Percentiles rank a stretch among this genome's conserved stretches.
Conservation (phyloP, 2,797 vertebrate species). For the Pyrrhura leucotis region DNA sequence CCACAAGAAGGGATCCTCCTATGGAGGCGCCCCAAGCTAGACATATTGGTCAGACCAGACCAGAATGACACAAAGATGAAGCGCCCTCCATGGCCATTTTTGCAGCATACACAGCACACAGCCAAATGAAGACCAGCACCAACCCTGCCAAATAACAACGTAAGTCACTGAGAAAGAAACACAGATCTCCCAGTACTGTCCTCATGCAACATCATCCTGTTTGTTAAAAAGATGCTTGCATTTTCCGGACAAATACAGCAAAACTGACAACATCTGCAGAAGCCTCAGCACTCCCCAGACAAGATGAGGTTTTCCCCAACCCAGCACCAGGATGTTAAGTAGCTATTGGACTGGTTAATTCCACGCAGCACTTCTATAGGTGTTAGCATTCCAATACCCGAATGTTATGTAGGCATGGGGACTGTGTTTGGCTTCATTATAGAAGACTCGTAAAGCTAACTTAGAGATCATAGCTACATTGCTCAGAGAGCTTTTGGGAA, state of each 20-base stretch:
- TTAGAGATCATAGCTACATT: neutral
- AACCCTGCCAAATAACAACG: rapidly evolving
- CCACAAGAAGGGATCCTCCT: rapidly evolving
- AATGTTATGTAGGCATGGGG: rapidly evolving
- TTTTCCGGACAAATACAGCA: neutral
- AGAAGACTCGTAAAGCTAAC: neutral
- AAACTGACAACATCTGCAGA: neutral
- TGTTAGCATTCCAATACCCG: neutral
- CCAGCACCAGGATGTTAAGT: neutral
- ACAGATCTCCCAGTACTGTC: neutral
- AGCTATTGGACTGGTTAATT: neutral
- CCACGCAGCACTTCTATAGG: neutral
- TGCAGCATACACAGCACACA: neutral
- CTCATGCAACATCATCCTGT: neutral
- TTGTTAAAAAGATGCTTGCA: neutral
- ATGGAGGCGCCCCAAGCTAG: rapidly evolving
- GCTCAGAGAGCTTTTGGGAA: neutral
- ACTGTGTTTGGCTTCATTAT: neutral
- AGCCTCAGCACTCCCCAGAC: neutral
- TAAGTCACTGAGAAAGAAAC: neutral
- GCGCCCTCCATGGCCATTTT: neutral
- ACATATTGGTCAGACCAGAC: neutral
- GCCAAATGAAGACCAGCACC: neutral
- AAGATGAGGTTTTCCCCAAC: neutral
- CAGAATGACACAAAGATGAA: neutral